Percentiles rank a stretch among this genome's conserved stretches.
Conservation (phyloP, 2,888 invertebrate species). For the Polyommatus iphigenia region DNA sequence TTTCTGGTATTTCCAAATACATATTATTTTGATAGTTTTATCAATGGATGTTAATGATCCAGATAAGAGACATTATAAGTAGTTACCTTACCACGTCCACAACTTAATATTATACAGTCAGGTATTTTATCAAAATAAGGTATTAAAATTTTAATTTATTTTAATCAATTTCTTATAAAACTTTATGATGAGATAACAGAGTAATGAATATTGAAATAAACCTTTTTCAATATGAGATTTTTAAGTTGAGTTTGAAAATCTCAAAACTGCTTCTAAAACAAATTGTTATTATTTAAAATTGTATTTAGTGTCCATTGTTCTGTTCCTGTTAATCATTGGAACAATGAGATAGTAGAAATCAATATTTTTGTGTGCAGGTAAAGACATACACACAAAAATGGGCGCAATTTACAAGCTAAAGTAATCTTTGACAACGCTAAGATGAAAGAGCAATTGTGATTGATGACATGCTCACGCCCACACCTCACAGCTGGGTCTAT, state of each 20-base stretch:
- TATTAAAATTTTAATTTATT: conserved; percentile 1
- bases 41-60: neutral
- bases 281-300: neutral
- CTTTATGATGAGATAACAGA: neutral
- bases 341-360: too few relatives aligned
- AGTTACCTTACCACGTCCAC: too few relatives aligned
- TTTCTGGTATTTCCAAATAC: neutral
- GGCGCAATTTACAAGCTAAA: conserved; percentile 64
- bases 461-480: conserved; percentile 71
- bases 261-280: neutral
- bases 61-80: neutral
- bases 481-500: conserved; percentile 58
- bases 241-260: neutral
- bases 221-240: too few relatives aligned
- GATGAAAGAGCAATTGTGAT: conserved; percentile 80
- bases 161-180: conserved; percentile 1
- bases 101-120: neutral
- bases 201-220: neutral
- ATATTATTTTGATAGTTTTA: neutral
- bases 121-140: neutral
- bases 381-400: conserved; percentile 57
- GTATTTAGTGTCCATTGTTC: neutral
- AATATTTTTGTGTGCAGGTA: neutral
- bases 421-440: conserved; percentile 62
- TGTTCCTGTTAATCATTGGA: too few relatives aligned